Percentiles rank a stretch among this genome's conserved stretches.
Evolutionary conservation across 1,140 invertebrate genomes (phyloP).

Genomic region (Telenomus remus): DNA sequence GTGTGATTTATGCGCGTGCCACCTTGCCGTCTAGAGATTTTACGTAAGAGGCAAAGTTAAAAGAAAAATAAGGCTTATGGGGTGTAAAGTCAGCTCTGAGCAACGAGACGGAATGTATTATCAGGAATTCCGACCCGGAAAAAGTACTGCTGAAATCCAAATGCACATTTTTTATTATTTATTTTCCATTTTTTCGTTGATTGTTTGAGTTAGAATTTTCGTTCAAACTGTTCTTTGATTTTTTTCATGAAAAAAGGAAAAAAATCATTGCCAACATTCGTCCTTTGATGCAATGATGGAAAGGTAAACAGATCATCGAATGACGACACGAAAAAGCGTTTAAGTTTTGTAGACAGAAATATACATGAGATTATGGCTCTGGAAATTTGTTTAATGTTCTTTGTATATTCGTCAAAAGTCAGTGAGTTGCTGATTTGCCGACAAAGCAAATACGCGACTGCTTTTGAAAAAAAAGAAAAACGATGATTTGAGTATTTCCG

Average conservation of each 20-base stretch:
- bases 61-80: slow-evolving; percentile 76
- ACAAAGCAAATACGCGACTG: slow-evolving; percentile 29
- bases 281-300: not conserved
- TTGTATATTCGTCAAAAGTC: slow-evolving; percentile 9
- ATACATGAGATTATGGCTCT: not conserved
- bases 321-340: slow-evolving; percentile 55
- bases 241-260: too few relatives aligned
- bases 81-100: slow-evolving; percentile 70
- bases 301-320: slow-evolving; percentile 31
- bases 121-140: slow-evolving; percentile 41
- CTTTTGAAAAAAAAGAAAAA: slow-evolving; percentile 52
- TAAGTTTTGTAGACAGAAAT: slow-evolving; percentile 42
- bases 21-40: slow-evolving; percentile 69
- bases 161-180: slow-evolving; percentile 19
- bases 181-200: slow-evolving; percentile 8
- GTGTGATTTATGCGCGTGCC: slow-evolving; percentile 73
- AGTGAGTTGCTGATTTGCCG: slow-evolving; percentile 11
- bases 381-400: slow-evolving; percentile 7
- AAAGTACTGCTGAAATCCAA: slow-evolving; percentile 3
- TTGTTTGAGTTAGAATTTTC: slow-evolving; percentile 5
- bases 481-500: slow-evolving; percentile 49
- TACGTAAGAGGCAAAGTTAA: slow-evolving; percentile 75
- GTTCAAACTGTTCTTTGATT: too few relatives aligned
- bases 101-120: slow-evolving; percentile 53
- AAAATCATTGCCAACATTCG: not conserved